phyloP scores from a whole-genome alignment of 2,113 vertebrate species.

The Zosterops lateralis region DNA sequence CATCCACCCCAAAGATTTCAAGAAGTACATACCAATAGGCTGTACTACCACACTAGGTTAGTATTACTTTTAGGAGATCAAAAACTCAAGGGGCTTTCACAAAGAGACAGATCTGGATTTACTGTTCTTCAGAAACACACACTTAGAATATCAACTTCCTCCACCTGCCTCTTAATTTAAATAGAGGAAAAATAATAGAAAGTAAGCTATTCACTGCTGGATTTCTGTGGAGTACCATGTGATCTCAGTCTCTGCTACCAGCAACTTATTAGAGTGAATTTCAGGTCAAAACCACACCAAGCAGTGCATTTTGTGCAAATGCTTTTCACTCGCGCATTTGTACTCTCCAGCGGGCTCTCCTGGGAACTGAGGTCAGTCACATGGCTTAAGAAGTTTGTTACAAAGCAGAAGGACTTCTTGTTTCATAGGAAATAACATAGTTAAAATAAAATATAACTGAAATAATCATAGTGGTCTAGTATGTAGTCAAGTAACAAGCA shows the following conservation, averaged over 20 bases:
- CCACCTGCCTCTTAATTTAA: neutral
- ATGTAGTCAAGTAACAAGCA: neutral
- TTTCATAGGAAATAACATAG: neutral
- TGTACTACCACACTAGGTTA: neutral
- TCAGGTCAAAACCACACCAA: neutral
- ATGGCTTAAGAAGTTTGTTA: neutral
- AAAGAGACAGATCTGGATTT: neutral
- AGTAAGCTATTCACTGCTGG: neutral
- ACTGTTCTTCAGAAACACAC: neutral
- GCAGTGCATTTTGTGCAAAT: neutral
- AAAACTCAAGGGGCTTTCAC: neutral
- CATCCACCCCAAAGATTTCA: neutral
- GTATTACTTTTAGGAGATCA: neutral
- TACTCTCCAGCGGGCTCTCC: neutral
- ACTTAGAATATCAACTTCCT: neutral
- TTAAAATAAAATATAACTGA: neutral
- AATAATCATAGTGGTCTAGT: neutral
- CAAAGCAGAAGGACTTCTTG: neutral
- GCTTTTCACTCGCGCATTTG: neutral
- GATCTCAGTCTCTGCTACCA: neutral
- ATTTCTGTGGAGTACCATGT: neutral
- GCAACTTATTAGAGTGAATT: neutral
- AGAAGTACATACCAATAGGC: neutral
- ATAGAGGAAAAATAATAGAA: neutral
- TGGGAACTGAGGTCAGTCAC: constrained; percentile 3